A percentile compares a stretch with the other conserved stretches of the same genome.
Conservation (phyloP, 2,888 invertebrate genomes). For the Luffia ferchaultella region DNA sequence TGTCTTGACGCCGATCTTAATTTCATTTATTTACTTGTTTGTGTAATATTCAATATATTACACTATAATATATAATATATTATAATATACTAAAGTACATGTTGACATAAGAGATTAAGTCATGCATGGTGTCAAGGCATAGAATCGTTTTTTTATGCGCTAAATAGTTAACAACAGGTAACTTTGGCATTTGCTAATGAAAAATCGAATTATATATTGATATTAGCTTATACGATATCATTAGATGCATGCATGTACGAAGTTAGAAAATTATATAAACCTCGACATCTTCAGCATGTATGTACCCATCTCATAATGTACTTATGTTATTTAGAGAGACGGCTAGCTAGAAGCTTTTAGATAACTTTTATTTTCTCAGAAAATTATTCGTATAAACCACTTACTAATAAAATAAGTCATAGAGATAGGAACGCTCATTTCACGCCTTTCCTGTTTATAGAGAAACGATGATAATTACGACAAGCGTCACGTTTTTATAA, state of each 20-base stretch:
- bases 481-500: too few species aligned
- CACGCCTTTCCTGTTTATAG: too few species aligned
- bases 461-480: too few species aligned
- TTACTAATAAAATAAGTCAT: too few species aligned
- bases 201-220: background rate
- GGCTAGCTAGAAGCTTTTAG: background rate
- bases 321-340: background rate
- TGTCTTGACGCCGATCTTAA: background rate
- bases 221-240: constrained; percentile 15
- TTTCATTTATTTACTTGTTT: too few species aligned
- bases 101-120: too few species aligned
- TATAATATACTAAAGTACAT: too few species aligned
- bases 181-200: constrained; percentile 15
- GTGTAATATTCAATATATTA: too few species aligned
- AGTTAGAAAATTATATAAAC: constrained; percentile 12
- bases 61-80: too few species aligned
- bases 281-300: constrained; percentile 20
- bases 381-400: background rate
- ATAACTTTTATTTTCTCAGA: background rate
- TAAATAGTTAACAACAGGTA: constrained; percentile 19
- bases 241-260: constrained; percentile 33
- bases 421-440: too few species aligned
- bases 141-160: constrained; percentile 10
- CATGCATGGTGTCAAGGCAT: background rate
- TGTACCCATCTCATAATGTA: constrained; percentile 13